Base-by-base conservation (phyloP, 1,140 invertebrate genomes). In the Neodiprion fabricii region DNA sequence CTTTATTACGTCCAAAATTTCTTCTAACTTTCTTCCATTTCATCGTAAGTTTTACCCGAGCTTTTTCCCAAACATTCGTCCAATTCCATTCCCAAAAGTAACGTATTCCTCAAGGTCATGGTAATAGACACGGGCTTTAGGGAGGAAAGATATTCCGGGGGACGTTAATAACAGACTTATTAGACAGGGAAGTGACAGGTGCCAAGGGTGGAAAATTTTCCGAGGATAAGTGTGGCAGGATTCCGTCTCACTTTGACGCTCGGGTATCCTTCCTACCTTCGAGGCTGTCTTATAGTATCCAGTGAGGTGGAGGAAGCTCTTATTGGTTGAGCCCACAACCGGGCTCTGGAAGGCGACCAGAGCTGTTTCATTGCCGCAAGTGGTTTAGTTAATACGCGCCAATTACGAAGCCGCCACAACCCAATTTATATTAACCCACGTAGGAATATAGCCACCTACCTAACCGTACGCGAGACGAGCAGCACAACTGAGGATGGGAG, bases 351-450 rank as follows among this genome's bases (percentile, higher is more conserved):
- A 10, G n/a, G 10, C 49, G 23, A 23, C 50, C 10, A 47, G 53
- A 74, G 70, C 53, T 61, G 65, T 73, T n/a, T 72, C 53, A 47
- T 71, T 48, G 17, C 71, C 76, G 49, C 74, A 67, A 72, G 50
- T 75, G 70, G 72, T 70, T 71, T 72, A 71, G 75, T 76, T 76
- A 78, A 75, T 79, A 72, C 40, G 69, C 72, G 40, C 75, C 72
- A 73, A 79, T 69, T 77, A 70, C 67, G 12, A 9, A 65, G 48
- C 49, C 49, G 71, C 72, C 77, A 67, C 77, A 75, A 81, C 72
- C 77, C 77, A 79, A 81, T 83, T 79, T 77, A 71, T 81, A 81
- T 75, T 69, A 61, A 61, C 53, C 53, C 53, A 61, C 53, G 53
- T 61, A 61, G 11, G 28, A 40, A 40, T 40, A 40, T 40, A 40